A percentile compares a stretch with the other conserved stretches of the same genome.
These are phyloP conservation scores for Pogonomyrmex barbatus DNA, from an alignment of 1,140 invertebrate species.

Conservation along the genomic window DNA sequence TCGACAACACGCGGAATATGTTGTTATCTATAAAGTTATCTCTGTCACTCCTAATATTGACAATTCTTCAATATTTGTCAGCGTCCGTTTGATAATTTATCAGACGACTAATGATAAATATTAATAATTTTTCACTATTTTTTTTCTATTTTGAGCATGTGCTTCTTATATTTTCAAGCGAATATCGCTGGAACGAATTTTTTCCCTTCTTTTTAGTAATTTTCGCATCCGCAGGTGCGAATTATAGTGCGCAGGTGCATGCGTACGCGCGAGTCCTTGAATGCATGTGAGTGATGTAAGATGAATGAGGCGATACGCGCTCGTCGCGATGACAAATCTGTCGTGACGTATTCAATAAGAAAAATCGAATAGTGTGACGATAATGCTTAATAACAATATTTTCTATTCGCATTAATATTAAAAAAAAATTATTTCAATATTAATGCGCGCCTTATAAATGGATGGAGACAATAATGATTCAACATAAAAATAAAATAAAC, in stretches of 20 bases:
- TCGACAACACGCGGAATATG: not conserved
- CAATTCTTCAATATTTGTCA: not conserved
- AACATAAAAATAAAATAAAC: not conserved
- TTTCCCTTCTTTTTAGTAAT: not conserved
- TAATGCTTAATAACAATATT: constrained; percentile 20
- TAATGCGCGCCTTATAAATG: not conserved
- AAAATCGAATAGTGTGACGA: not conserved
- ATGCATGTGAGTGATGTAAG: constrained; percentile 6
- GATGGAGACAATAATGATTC: not conserved
- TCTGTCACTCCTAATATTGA: not conserved
- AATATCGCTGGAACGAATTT: not conserved
- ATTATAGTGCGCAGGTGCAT: constrained; percentile 22
- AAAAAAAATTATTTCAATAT: not conserved
- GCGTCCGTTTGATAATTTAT: not conserved
- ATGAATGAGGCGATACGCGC: constrained; percentile 42
- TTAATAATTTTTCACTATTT: not conserved
- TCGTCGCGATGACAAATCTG: constrained; percentile 50
- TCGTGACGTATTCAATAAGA: not conserved
- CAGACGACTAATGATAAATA: not conserved
- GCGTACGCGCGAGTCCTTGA: constrained; percentile 33
- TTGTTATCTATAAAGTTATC: not conserved
- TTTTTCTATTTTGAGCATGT: not conserved
- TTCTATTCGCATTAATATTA: not conserved
- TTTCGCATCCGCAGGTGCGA: constrained; percentile 24
- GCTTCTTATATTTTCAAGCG: not conserved